phyloP scores from a whole-genome alignment of 2,888 invertebrate genomes.

The Syrphus vitripennis region DNA sequence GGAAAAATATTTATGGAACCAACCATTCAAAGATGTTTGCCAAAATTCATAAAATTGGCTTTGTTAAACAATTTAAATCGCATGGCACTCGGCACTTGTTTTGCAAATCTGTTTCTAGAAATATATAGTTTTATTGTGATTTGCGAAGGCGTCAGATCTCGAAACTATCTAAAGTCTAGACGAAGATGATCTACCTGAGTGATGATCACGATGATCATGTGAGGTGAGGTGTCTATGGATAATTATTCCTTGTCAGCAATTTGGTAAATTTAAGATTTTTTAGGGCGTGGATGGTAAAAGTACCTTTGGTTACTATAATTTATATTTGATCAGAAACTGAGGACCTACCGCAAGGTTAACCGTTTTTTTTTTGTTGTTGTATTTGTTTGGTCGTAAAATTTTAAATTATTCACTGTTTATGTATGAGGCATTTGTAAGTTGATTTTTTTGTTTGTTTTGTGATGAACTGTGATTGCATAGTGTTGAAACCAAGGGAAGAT shows the following conservation, averaged over 20 bases:
- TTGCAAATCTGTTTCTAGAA: neutral
- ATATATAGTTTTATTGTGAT: neutral
- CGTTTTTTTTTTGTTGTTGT: neutral
- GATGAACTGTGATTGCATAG: neutral
- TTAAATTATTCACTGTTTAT: constrained; percentile 8
- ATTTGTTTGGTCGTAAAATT: neutral
- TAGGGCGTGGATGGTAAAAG: neutral
- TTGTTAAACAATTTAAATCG: constrained; percentile 15
- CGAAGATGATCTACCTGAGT: constrained; percentile 1
- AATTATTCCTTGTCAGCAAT: neutral
- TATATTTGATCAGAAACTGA: neutral
- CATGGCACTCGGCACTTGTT: constrained; percentile 1
- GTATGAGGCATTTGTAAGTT: neutral
- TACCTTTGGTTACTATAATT: neutral
- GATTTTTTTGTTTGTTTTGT: neutral
- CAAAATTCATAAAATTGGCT: neutral
- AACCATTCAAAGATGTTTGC: neutral
- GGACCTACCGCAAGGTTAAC: constrained; percentile 4
- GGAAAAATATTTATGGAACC: constrained; percentile 13
- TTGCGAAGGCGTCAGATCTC: neutral
- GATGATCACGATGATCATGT: neutral
- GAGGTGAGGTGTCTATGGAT: neutral
- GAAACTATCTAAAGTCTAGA: constrained; percentile 3
- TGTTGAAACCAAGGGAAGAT: constrained; percentile 11
- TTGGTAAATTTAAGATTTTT: neutral